Evolutionary conservation across 2,113 vertebrate genomes (phyloP).

Genomic region (Aspidoscelis tigris): DNA sequence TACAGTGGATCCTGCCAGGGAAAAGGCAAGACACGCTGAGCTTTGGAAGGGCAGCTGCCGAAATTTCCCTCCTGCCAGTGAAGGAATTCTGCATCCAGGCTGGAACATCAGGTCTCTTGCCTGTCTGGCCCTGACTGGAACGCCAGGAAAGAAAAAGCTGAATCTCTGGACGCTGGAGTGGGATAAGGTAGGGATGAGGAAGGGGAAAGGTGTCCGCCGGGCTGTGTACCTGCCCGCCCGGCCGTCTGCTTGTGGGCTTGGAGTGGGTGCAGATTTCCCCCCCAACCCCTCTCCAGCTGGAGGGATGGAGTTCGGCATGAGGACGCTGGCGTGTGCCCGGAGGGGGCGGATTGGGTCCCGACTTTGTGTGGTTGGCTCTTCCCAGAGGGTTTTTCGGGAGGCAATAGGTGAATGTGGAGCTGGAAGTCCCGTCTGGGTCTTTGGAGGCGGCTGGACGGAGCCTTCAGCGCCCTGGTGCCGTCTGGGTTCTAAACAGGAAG

Average conservation of each 20-base stretch:
- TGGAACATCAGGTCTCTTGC: background rate
- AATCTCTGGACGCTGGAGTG: background rate
- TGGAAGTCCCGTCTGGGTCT: background rate
- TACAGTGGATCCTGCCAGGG: background rate
- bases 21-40: slow-evolving; percentile 51
- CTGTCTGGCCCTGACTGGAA: background rate
- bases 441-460: background rate
- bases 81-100: slow-evolving; percentile 34
- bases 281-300: background rate
- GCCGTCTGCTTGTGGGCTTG: background rate
- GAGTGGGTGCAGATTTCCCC: background rate
- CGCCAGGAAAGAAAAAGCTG: background rate
- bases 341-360: background rate
- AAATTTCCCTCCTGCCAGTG: background rate
- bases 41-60: slow-evolving; percentile 9
- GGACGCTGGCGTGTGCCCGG: background rate
- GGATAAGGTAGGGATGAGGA: slow-evolving; percentile 1
- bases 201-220: background rate
- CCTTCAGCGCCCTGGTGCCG: background rate
- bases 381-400: background rate
- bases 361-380: background rate
- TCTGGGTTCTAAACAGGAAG: background rate
- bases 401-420: no score
- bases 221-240: background rate
- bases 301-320: background rate